Evolutionary conservation across 2,888 invertebrate genomes (phyloP), one percentile per base, ranked within the genome.

Genomic region (Mystacides longicornis): DNA sequence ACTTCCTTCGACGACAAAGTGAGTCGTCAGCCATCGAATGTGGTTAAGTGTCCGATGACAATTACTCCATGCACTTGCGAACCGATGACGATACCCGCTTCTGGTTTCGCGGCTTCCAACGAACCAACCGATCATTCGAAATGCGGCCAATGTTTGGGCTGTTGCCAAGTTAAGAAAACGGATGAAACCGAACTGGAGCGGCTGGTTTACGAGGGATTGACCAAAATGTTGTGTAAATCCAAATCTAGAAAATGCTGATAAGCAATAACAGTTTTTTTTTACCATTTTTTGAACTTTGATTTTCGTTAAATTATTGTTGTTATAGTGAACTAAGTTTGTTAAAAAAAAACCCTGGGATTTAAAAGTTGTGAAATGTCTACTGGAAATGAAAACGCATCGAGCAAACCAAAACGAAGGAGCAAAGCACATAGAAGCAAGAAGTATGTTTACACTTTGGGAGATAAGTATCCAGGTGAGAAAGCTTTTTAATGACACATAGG

Each of bases 391-490:
- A 54, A 23, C 21, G 23, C 20, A 73, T 72, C 0, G 74, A 73
- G 9, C 73, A 71, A 19, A 67, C 62, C 16, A 68, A 1, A 69
- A 68, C 51, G 71, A 71, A 48, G 31, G 67, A 74, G 72, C 60
- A 71, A 67, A 60, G 61, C 57, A 19, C 64, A 60, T 47, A 62
- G 51, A 45, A 63, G 69, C 5, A 72, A 72, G 1, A 76, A 76
- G 62, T 79, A 75, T 57, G 76, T 74, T 55, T 79, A 79, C 62
- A 70, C 67, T 2, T 74, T 77, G 60, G 80, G 80, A 1, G 77
- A 79, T 60, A 49, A 64, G 1, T 75, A 82, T 67, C 81, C 81
- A 58, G 75, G 77, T 76, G 67, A 61, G 43, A 31, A 23, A 20
- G 54, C 16, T 49, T 5, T 31, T 31, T n/a, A n/a, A n/a, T n/a